Evolutionary conservation across 2,113 vertebrate genomes (phyloP), one percentile per base, ranked within the genome.

Genomic region (Meriones unguiculatus): DNA sequence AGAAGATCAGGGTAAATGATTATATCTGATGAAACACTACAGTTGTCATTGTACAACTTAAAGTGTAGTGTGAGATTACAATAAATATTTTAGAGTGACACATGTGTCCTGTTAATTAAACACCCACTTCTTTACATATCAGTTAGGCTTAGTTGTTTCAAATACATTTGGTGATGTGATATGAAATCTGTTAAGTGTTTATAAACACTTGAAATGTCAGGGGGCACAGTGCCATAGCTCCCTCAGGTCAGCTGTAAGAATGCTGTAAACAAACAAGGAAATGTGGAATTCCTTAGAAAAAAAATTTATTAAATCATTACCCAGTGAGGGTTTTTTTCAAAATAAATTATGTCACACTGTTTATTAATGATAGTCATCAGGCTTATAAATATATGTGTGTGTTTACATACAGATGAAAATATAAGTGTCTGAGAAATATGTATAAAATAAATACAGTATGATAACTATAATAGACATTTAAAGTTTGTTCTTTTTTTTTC

Each of bases 201-300:
- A 95, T 96, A 92, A 96, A 90, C 80, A 94, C 38, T 52, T 97
- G 70, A 93, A 57, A 90, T 77, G 67, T 89, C 87, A 93, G 41
- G 25, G 2, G 0, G 50, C 81, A 92, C 76, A 85, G 81, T 70
- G 95, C 22, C 17, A 15, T 22, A 54, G 85, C 1, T 87, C 88
- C 20, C 46, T 9, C 2, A 62, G 38, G 88, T 67, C 35, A 77
- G 7, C 77, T 91, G 64, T 70, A 92, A 96, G 41, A 41, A 70
- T 54, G 17, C 85, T 32, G 62, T 88, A 86, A 86, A n/a, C 75
- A 95, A 93, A 78, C 91, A 76, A 95, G 46, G 88, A 65, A 67
- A 25, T 81, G 93, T 50, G 38, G 41, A 91, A 32, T 76, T 77
- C 52, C 76, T 90, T 92, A 95, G 72, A 87, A 94, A 28, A 18